These are phyloP conservation scores for Anoplius nigerrimus DNA, from an alignment of 2,888 invertebrate species.

Conservation along the genomic window DNA sequence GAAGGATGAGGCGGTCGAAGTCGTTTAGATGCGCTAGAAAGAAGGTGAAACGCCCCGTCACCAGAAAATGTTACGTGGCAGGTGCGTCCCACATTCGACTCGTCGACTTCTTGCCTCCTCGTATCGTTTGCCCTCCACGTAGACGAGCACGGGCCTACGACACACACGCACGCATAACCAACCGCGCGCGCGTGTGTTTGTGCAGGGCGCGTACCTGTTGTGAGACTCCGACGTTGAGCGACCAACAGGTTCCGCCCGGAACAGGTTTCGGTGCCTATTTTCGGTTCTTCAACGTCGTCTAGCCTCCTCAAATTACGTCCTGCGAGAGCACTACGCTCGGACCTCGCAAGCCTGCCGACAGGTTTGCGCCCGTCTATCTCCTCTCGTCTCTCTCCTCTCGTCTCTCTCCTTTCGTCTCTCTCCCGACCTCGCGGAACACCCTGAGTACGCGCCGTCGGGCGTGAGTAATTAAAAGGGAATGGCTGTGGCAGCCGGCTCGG, in stretches of 20 bases:
- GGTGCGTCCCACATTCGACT: constrained; percentile 46
- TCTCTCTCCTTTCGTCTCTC: background rate
- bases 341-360: background rate
- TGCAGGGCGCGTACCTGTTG: constrained; percentile 3
- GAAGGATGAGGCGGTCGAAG: too few species aligned
- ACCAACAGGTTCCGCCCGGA: constrained; percentile 51
- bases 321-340: constrained; percentile 19
- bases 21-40: background rate
- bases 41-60: constrained; percentile 49
- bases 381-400: background rate
- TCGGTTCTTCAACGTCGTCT: constrained; percentile 34
- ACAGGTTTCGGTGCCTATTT: constrained; percentile 56
- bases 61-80: constrained; percentile 56
- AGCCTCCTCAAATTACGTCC: constrained; percentile 48
- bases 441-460: background rate
- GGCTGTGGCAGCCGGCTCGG: constrained; percentile 2
- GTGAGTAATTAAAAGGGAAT: constrained; percentile 34
- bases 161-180: constrained; percentile 6
- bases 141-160: background rate
- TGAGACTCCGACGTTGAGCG: constrained; percentile 25
- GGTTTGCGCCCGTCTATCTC: constrained; percentile 22
- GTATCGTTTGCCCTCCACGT: too few species aligned
- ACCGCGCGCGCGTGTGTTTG: background rate
- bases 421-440: background rate
- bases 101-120: too few species aligned